Evolutionary conservation across 2,113 vertebrate species (phyloP), one percentile per base, ranked within the genome.

Genomic region (Emydocephalus ijimae): DNA sequence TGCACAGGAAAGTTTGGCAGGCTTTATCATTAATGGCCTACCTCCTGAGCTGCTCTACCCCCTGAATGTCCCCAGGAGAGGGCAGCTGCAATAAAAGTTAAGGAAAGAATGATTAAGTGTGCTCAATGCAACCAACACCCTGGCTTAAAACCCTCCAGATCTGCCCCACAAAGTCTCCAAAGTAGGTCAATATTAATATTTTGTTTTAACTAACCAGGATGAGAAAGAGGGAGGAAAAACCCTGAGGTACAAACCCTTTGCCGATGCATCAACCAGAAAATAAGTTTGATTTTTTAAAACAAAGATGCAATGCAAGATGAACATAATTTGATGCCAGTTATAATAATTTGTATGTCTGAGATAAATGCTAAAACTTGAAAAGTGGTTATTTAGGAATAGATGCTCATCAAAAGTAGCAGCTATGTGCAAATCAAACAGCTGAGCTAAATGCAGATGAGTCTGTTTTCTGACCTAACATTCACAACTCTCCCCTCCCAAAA

Each of bases 51-150:
- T 50, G 59, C 43, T 52, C 85, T 81, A 85, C 64, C 52, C 50
- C 59, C 55, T 23, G 52, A 74, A 3, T 50, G 57, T 29, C 61
- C 52, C 56, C 88, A 64, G 29, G 57, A 34, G 20, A 29, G n/a
- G 29, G 43, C 43, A 87, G 81, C 89, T 90, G 56, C 59, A 90
- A 93, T 5, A 15, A 29, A 90, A 87, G 92, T 93, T 93, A 93
- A 93, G 92, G 92, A 93, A 88, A 50, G 52, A 59, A 2, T 81
- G 81, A 81, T 12, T 18, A 69, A 23, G 48, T 18, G 9, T 2
- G 14, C 34, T 18, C 29, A 61, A 55, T 24, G 29, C 26, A 24
- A 61, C 43, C 50, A 86, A 54, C 55, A 23, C 56, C 24, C 23
- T 9, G 23, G 34, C 20, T 11, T 52, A 56, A 4, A 69, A 8